Evolutionary conservation across 2,797 vertebrate genomes (phyloP), one percentile per base, ranked within the genome.

Genomic region (Enteromius treurensis): DNA sequence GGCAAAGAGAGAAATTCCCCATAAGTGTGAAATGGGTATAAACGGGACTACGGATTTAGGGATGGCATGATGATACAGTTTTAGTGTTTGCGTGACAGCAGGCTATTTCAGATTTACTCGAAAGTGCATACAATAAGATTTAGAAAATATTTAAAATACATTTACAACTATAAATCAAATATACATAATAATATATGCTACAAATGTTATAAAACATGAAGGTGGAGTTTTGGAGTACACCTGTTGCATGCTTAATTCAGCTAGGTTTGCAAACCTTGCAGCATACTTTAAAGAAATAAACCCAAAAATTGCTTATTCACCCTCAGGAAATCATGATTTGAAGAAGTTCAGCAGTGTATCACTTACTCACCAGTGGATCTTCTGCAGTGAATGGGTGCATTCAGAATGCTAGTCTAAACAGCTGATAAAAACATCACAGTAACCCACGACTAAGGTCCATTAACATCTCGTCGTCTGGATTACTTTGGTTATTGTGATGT

Each of bases 1-100:
- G 76, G 51, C 37, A 74, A 62, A 71, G 76, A 23, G 55, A 49
- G 60, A 65, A 77, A 45, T 47, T 77, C 55, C 55, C 15, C 75
- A 29, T 29, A 21, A 2, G 9, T 5, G 55, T 45, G 55, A 77
- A 60, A 60, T 17, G 11, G 53, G 53, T 55, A 10, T n/a, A 23
- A 58, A 58, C 53, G 21, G 10, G 34, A 60, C 13, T 10, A 26
- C n/a, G 37, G 37, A 10, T 60, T 60, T 42, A 9, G 21, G 40
- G 10, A 17, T 40, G 3, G 40, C 2, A 15, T 23, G 2, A 55
- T 8, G 2, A 55, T 8, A 40, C 3, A 75, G 21, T 37, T 15
- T 6, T 19, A 75, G 71, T 75, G 49, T 55, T 55, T 34, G 47
- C 10, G 68, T 8, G 40, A 42, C 34, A 42, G 51, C 1, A 21